phyloP scores from a whole-genome alignment of 2,113 vertebrate genomes.

The rabbit (Oryctolagus cuniculus) region DNA sequence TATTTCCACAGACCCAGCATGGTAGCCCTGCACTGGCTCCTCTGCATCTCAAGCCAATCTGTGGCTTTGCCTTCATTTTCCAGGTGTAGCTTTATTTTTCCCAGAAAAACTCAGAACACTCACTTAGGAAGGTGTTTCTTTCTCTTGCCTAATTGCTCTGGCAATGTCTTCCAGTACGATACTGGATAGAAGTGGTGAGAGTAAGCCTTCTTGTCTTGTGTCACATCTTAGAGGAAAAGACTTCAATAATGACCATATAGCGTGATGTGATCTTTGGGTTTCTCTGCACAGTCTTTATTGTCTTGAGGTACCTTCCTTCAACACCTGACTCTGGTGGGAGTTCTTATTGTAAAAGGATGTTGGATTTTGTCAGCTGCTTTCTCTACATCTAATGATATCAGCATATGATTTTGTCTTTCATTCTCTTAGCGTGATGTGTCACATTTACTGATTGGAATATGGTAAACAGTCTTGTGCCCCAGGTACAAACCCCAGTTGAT shows the following conservation, averaged over 20 bases:
- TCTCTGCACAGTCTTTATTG: too few species aligned
- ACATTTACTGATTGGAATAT: not conserved
- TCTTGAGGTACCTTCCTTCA: not conserved
- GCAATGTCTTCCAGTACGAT: too few species aligned
- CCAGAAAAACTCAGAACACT: not conserved
- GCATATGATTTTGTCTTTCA: not conserved
- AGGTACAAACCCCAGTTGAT: not conserved
- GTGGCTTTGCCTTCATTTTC: not conserved
- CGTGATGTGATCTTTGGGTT: too few species aligned
- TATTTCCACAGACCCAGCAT: rapidly evolving
- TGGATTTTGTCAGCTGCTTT: not conserved
- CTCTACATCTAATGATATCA: not conserved
- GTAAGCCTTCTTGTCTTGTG: too few species aligned
- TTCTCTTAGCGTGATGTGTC: not conserved
- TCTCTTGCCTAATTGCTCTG: not conserved
- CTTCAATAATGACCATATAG: too few species aligned
- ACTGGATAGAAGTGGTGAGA: too few species aligned
- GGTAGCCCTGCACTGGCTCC: too few species aligned
- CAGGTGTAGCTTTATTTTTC: not conserved
- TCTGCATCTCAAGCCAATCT: not conserved
- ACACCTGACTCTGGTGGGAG: not conserved
- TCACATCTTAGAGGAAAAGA: too few species aligned
- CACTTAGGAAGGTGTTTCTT: not conserved
- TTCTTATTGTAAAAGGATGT: not conserved
- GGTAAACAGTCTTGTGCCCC: not conserved